Conservation (phyloP, 2,113 vertebrate genomes). For the Panthera uncia region DNA sequence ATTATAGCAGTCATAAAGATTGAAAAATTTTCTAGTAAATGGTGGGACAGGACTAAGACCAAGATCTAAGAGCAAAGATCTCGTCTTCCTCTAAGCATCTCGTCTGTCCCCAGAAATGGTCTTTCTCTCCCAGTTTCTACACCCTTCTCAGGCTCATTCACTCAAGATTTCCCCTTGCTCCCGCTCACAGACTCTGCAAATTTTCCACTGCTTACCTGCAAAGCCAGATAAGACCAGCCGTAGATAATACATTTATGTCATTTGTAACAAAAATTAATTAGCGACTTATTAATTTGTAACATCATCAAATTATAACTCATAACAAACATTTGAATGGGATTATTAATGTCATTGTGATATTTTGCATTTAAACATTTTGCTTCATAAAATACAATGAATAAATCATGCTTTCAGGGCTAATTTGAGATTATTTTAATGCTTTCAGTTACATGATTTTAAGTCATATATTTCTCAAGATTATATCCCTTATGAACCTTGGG, state of each 20-base stretch:
- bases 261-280: conserved; percentile 22
- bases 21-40: not conserved
- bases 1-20: not conserved
- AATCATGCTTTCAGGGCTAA: not conserved
- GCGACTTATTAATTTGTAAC: not conserved
- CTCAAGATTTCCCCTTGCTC: not conserved
- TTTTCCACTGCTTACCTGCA: not conserved
- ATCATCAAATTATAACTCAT: not conserved
- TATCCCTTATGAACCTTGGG: not conserved
- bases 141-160: not conserved
- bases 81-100: not conserved
- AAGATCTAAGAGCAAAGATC: not conserved
- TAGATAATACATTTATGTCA: not conserved
- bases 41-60: not conserved
- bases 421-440: not conserved
- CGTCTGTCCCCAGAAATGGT: not conserved
- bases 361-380: conserved; percentile 23
- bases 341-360: conserved; percentile 16
- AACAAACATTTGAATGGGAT: conserved; percentile 3
- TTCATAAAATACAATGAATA: conserved; percentile 40
- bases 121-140: not conserved
- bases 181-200: not conserved
- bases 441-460: not conserved
- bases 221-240: not conserved
- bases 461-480: conserved; percentile 27